Evolutionary conservation across 2,113 vertebrate species (phyloP).

Genomic region (Rutilus rutilus): DNA sequence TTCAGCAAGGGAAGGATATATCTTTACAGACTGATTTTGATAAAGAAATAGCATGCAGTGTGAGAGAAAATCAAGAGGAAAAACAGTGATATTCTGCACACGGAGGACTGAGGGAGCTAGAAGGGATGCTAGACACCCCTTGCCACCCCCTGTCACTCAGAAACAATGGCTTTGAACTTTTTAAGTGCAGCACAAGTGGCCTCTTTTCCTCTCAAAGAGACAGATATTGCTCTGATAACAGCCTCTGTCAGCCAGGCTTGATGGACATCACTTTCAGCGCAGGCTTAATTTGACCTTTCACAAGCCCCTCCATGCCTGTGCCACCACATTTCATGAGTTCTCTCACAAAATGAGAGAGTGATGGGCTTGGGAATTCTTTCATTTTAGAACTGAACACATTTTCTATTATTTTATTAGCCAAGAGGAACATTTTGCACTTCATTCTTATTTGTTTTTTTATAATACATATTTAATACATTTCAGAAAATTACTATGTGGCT

Average conservation of each 20-base stretch:
- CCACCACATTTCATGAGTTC: conserved; percentile 46
- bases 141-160: conserved; percentile 55
- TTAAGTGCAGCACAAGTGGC: conserved; percentile 62
- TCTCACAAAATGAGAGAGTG: conserved; percentile 11
- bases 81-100: conserved; percentile 53
- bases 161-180: conserved; percentile 63
- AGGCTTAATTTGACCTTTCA: conserved; percentile 62
- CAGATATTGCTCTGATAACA: conserved; percentile 63
- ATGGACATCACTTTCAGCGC: conserved; percentile 58
- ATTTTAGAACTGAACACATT: neutral
- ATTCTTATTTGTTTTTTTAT: too few relatives aligned
- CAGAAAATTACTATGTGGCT: neutral
- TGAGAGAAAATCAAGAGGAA: conserved; percentile 53
- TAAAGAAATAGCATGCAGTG: conserved; percentile 33
- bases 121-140: conserved; percentile 53
- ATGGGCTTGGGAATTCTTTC: neutral
- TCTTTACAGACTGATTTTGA: conserved; percentile 34
- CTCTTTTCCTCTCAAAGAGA: conserved; percentile 59
- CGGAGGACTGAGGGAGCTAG: conserved; percentile 37
- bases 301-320: conserved; percentile 45
- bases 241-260: conserved; percentile 55
- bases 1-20: neutral
- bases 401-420: neutral
- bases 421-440: neutral
- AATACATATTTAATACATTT: too few relatives aligned